phyloP scores from a whole-genome alignment of 1,140 invertebrate genomes.

The Tetramorium alpestre region DNA sequence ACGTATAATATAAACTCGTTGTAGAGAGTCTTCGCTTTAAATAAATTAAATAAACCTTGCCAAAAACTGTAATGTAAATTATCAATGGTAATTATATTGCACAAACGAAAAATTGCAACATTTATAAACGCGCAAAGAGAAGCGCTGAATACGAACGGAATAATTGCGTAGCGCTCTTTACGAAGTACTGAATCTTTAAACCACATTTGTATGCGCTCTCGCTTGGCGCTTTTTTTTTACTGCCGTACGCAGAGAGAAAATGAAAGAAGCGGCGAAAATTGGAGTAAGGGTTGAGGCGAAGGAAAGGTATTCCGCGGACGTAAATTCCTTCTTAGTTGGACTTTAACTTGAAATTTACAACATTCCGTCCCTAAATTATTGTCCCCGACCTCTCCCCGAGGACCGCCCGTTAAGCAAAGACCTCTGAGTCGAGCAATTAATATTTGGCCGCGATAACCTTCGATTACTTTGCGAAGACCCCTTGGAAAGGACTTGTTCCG shows the following conservation, averaged over 20 bases:
- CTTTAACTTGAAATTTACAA: constrained; percentile 81
- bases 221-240: constrained; percentile 25
- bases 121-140: not conserved
- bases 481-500: constrained; percentile 44
- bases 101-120: constrained; percentile 14
- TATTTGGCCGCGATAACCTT: constrained; percentile 73
- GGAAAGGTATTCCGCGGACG: constrained; percentile 69
- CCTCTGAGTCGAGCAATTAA: constrained; percentile 75
- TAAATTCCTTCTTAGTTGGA: constrained; percentile 79
- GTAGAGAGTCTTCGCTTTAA: not conserved
- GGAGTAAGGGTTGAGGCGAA: constrained; percentile 10
- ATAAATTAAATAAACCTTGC: constrained; percentile 14
- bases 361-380: constrained; percentile 77
- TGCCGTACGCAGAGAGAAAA: constrained; percentile 32
- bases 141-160: not conserved
- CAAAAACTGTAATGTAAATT: not conserved
- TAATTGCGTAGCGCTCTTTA: constrained; percentile 34
- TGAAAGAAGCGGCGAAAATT: constrained; percentile 60
- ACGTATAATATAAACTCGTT: not conserved
- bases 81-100: not conserved
- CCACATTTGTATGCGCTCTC: constrained; percentile 38
- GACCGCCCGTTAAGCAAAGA: constrained; percentile 16
- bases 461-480: constrained; percentile 65
- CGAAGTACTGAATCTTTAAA: constrained; percentile 45
- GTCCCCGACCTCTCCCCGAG: constrained; percentile 57